phyloP scores from a whole-genome alignment of 1,140 invertebrate genomes.

The Pogonomyrmex barbatus region DNA sequence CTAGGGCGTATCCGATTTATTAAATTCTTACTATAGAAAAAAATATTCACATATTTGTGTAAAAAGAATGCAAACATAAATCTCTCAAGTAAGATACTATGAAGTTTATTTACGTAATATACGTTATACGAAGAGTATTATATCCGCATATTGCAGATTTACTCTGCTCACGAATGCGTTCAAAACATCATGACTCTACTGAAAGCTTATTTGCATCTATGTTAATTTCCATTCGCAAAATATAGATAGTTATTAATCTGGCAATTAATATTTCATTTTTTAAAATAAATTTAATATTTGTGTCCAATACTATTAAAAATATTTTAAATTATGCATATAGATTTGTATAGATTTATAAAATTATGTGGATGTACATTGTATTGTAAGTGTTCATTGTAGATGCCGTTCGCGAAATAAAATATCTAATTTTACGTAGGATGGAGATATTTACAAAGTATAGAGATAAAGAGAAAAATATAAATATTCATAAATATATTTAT shows the following conservation, averaged over 20 bases:
- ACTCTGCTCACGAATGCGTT: constrained; percentile 25
- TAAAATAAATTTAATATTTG: background rate
- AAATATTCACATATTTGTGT: constrained; percentile 31
- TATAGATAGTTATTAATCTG: constrained; percentile 11
- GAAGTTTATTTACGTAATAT: constrained; percentile 54
- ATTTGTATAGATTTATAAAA: too few species aligned
- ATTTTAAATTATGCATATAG: too few species aligned
- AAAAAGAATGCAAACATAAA: constrained; percentile 42
- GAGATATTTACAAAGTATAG: background rate
- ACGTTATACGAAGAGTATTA: constrained; percentile 33
- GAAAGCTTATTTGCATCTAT: constrained; percentile 44
- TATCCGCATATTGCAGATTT: constrained; percentile 34
- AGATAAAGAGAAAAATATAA: background rate
- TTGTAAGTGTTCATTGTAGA: too few species aligned
- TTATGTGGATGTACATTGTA: too few species aligned
- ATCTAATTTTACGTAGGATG: background rate
- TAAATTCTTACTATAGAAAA: constrained; percentile 35
- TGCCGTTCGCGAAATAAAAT: background rate
- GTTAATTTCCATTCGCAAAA: constrained; percentile 33
- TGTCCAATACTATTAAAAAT: background rate
- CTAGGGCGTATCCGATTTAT: constrained; percentile 25
- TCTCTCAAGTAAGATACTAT: constrained; percentile 45
- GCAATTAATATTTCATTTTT: constrained; percentile 25
- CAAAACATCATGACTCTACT: constrained; percentile 24
- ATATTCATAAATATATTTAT: constrained; percentile 8